These are phyloP conservation scores for Phania funesta DNA, from an alignment of 2,888 invertebrate genomes.

Conservation along the genomic window DNA sequence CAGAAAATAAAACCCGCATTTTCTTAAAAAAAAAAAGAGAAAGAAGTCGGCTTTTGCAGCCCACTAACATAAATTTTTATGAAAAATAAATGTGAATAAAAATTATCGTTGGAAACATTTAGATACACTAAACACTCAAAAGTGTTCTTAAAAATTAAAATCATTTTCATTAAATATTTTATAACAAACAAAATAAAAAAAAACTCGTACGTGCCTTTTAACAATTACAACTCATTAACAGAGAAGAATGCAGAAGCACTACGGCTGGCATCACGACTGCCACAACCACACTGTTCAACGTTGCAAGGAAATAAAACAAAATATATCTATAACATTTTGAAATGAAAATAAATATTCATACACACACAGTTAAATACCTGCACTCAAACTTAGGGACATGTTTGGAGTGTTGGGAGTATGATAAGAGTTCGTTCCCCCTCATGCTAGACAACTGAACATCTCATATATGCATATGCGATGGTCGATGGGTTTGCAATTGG, in stretches of 20 bases:
- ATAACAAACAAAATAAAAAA: background rate
- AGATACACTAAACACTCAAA: background rate
- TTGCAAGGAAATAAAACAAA: slow-evolving; percentile 23
- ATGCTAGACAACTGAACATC: slow-evolving; percentile 14
- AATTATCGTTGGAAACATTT: background rate
- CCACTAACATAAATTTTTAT: slow-evolving; percentile 22
- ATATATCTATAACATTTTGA: slow-evolving; percentile 19
- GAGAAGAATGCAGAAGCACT: slow-evolving; percentile 18
- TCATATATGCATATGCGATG: background rate
- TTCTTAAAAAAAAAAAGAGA: background rate
- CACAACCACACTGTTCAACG: slow-evolving; percentile 18
- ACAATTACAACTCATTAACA: slow-evolving; percentile 60
- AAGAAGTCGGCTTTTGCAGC: background rate
- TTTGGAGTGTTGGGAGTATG: background rate
- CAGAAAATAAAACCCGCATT: slow-evolving; percentile 14
- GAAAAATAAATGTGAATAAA: background rate
- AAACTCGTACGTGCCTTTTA: slow-evolving; percentile 48
- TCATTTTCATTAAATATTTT: slow-evolving; percentile 23
- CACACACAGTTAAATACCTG: background rate
- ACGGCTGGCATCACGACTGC: background rate
- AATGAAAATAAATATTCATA: background rate
- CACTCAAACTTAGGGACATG: no score
- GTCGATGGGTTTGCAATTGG: background rate
- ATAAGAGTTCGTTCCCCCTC: background rate
- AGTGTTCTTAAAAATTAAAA: slow-evolving; percentile 17